Evolutionary conservation across 2,888 invertebrate genomes (phyloP), one percentile per base, ranked within the genome.

Genomic region (Sminthurinus aureus): DNA sequence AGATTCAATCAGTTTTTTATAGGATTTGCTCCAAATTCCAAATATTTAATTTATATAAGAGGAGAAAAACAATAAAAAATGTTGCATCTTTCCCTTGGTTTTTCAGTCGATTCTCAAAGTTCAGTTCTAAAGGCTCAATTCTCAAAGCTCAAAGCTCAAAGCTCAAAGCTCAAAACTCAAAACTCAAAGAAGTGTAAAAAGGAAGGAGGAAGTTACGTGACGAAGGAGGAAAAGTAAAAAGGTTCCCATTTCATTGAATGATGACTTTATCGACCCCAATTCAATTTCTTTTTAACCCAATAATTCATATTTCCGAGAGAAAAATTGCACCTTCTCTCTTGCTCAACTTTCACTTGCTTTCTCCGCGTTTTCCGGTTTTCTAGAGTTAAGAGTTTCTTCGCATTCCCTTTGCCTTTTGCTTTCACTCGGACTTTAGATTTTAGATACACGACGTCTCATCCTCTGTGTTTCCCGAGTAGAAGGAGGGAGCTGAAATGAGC

Each of bases 191-290:
- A 38, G 38, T 38, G 71, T 64, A 13, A 26, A 79, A 24, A 69
- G 22, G 67, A 69, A 38, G 67, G 50, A 69, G 58, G 73, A 50
- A 81, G 20, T 38, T 12, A 50, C 15, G 58, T n/a, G 50, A 66
- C 9, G 11, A 20, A 50, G 66, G 26, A 24, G 74, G 64, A 75
- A 81, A 58, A 26, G 64, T 50, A 38, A 64, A 75, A 76, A 76
- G 74, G n/a, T 69, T 82, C 75, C 64, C 76, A 64, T 75, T 64
- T 81, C 83, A 83, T 83, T 83, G 83, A 84, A 81, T 81, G 77
- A 84, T 81, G 84, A 81, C 81, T 84, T 84, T 84, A 84, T 84
- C 84, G 84, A 84, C 82, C 81, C 75, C 71, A 84, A 84, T 84
- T 82, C 82, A 82, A 84, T 84, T 84, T 82, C 73, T 78, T 82